A percentile compares a stretch with the other conserved stretches of the same genome.
These are phyloP conservation scores for Augochlorella aurata DNA, from an alignment of 2,888 invertebrate species.

Conservation along the genomic window DNA sequence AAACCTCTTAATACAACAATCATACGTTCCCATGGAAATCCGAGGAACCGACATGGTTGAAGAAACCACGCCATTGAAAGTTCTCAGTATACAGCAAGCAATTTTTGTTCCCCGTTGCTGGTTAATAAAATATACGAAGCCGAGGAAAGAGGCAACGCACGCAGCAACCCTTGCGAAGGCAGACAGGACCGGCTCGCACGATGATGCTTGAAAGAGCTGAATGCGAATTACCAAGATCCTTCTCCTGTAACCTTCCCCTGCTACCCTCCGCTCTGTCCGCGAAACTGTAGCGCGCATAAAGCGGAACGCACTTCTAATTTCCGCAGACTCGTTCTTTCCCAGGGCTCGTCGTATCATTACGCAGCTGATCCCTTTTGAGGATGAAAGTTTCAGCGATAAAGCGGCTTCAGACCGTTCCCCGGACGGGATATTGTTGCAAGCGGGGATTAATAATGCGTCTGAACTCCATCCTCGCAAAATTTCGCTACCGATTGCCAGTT, in stretches of 20 bases:
- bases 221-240: slow-evolving; percentile 36
- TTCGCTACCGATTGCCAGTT: not conserved
- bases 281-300: slow-evolving; percentile 18
- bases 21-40: not conserved
- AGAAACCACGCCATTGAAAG: not conserved
- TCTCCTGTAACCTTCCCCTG: slow-evolving; percentile 1
- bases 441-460: slow-evolving; percentile 21
- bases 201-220: slow-evolving; percentile 46
- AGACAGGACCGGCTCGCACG: slow-evolving; percentile 12
- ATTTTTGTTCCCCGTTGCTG: slow-evolving; percentile 15
- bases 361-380: slow-evolving; percentile 32
- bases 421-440: slow-evolving; percentile 12
- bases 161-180: not conserved
- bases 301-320: slow-evolving; percentile 51
- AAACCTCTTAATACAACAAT: not conserved
- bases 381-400: slow-evolving; percentile 24
- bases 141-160: slow-evolving; percentile 20
- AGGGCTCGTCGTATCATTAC: slow-evolving; percentile 31
- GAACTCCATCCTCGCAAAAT: not conserved
- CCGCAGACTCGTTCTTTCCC: slow-evolving; percentile 28
- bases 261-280: not conserved
- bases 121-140: slow-evolving; percentile 45
- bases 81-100: not conserved
- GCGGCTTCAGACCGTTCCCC: slow-evolving; percentile 9
- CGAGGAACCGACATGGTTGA: not conserved